Conservation (phyloP, 1,140 invertebrate genomes). For the Hyles vespertilio region DNA sequence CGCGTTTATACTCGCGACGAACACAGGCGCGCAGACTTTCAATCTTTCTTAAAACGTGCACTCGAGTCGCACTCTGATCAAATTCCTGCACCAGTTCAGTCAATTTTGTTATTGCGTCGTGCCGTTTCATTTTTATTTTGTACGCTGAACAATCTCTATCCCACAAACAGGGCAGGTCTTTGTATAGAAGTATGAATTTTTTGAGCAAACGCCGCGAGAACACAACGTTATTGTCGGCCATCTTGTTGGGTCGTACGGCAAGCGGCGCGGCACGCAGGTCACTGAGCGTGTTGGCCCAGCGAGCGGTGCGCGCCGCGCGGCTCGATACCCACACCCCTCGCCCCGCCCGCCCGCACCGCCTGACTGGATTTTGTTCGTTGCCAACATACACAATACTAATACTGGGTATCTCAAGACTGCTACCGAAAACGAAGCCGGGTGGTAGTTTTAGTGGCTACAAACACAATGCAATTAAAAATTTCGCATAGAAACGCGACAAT, state of each 20-base stretch:
- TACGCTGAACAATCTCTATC: conserved; percentile 38
- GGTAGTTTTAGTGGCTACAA: too few species aligned
- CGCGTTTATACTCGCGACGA: conserved; percentile 47
- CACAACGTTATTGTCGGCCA: conserved; percentile 39
- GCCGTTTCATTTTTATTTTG: conserved; percentile 48
- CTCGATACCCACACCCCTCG: conserved; percentile 14
- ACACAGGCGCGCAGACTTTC: conserved; percentile 60
- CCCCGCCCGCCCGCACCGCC: not conserved
- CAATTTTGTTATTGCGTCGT: conserved; percentile 49
- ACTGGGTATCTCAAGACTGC: too few species aligned
- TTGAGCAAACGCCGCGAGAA: conserved; percentile 54
- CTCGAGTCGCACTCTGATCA: conserved; percentile 47
- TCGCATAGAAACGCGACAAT: too few species aligned
- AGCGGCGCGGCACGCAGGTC: conserved; percentile 60
- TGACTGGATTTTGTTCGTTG: not conserved
- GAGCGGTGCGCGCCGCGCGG: conserved; percentile 12
- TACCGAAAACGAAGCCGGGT: too few species aligned
- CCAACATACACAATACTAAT: too few species aligned
- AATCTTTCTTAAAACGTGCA: conserved; percentile 58
- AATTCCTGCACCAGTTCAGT: conserved; percentile 49
- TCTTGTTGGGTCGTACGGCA: conserved; percentile 40
- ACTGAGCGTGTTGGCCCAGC: conserved; percentile 41
- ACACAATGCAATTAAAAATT: too few species aligned
- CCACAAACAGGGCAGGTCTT: conserved; percentile 51
- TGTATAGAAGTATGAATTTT: conserved; percentile 51